Evolutionary conservation across 2,113 vertebrate genomes (phyloP), one percentile per base, ranked within the genome.

Genomic region (Tenrec ecaudatus): DNA sequence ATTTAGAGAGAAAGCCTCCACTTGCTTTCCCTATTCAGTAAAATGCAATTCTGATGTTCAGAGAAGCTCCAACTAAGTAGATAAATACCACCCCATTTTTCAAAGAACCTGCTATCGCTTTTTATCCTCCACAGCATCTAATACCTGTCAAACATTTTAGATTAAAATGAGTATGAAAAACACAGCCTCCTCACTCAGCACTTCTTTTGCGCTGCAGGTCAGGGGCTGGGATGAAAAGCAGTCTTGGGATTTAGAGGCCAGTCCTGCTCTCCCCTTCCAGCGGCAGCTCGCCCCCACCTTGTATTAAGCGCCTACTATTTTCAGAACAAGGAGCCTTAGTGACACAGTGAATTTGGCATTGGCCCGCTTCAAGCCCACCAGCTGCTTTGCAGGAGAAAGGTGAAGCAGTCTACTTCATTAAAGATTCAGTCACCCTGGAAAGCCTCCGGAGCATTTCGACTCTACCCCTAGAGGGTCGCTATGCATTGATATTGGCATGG

Each of bases 81-180:
- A 91, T 95, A 92, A 53, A 96, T 68, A 82, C 17, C 88, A 87
- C 19, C 47, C 87, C 75, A 77, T 91, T 95, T 97, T 96, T 94
- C 92, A 95, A 93, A 96, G 62, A 68, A 36, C 82, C 38, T 85
- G 84, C 87, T 79, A 36, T 91, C 69, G 62, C 81, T 64, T 96
- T 93, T 95, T 96, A 91, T 93, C 94, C 82, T 95, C 29, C 62
- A 82, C 10, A 88, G 62, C 75, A 92, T 95, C 92, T 96, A 95
- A 96, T 85, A 86, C 22, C 66, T 96, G 93, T 95, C 89, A 96
- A 95, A 89, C 33, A 96, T 87, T 97, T 95, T 81, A 92, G 90
- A 94, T 95, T 86, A 92, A 96, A 96, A 94, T 89, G 20, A 86
- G 53, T 66, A 86, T 62, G 58, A 89, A 91, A 96, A 95, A 64